Base-by-base conservation (phyloP, 2,888 invertebrate genomes). In the Sympetrum striolatum region DNA sequence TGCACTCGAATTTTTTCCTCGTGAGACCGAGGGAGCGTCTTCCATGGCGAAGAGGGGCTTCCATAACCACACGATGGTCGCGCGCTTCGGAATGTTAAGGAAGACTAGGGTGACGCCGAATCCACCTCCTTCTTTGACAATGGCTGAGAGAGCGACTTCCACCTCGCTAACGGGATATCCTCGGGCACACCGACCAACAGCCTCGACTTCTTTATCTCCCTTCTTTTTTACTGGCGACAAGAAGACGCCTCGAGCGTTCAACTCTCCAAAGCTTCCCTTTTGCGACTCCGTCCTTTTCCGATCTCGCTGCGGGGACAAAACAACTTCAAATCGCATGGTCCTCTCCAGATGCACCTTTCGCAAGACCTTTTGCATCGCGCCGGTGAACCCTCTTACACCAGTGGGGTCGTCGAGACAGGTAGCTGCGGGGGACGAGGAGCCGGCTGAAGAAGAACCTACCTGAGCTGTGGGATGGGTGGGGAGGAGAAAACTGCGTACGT, bases 131-230 rank as follows among this genome's bases (percentile, higher is more conserved):
- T 73, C 73, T 31, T 2, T 73, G 73, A 73, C 73, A 73, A 73
- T 73, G 25, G 73, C 31, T n/a, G n/a, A 73, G 73, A 64, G 64
- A 64, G 73, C n/a, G 73, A 73, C 73, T 73, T 73, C 73, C 73
- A 73, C 73, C 6, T 73, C 31, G n/a, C 58, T 86, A 86, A 86
- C 86, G 86, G 86, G 86, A 86, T 60, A 60, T 64, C 86, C 86
- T 58, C 86, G 82, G 60, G 60, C 86, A 60, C 86, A 22, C n/a
- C 86, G 22, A 86, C 58, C 53, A 22, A 15, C 82, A 37, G 37
- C 86, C 60, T 37, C 48, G 39, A 58, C 86, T 37, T 86, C 35
- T 31, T 37, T 37, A 31, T 37, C 37, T 86, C 64, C 86, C 86
- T 31, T 37, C 73, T 25, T 73, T 31, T 53, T 53, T 18, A 18